These are phyloP conservation scores for Hipparchia semele DNA, from an alignment of 2,888 invertebrate genomes.

Conservation along the genomic window DNA sequence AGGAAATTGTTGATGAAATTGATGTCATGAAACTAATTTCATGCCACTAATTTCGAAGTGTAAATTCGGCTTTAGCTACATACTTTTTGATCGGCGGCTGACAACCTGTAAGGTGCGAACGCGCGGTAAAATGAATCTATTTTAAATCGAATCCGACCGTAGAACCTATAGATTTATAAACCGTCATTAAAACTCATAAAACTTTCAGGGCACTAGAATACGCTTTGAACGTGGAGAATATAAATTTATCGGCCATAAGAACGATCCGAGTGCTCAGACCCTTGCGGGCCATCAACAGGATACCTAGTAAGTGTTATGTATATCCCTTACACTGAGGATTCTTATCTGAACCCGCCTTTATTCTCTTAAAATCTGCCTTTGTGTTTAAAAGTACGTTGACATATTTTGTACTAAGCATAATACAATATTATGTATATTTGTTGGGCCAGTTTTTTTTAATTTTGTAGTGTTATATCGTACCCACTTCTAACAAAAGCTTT, in stretches of 20 bases:
- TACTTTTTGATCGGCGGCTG: too few relatives aligned
- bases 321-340: not conserved
- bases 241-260: conserved; percentile 98
- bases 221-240: conserved; percentile 96
- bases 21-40: too few relatives aligned
- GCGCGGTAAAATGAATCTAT: not conserved
- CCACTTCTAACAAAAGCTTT: too few relatives aligned
- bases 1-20: too few relatives aligned
- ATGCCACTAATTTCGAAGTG: too few relatives aligned
- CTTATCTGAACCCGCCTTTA: not conserved
- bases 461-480: too few relatives aligned
- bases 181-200: conserved; percentile 24
- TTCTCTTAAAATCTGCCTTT: not conserved
- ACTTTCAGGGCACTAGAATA: conserved; percentile 90
- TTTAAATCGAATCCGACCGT: not conserved
- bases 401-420: too few relatives aligned
- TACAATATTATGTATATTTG: too few relatives aligned
- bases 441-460: too few relatives aligned
- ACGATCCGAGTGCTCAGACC: conserved; percentile 99
- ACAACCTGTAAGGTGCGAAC: too few relatives aligned
- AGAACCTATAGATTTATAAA: conserved; percentile 3
- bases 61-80: too few relatives aligned
- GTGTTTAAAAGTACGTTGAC: not conserved
- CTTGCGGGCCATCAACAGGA: conserved; percentile 98
- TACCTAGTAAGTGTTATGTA: conserved; percentile 95